Evolutionary conservation across 2,113 vertebrate genomes (phyloP).

Genomic region (Scytalopus superciliaris): DNA sequence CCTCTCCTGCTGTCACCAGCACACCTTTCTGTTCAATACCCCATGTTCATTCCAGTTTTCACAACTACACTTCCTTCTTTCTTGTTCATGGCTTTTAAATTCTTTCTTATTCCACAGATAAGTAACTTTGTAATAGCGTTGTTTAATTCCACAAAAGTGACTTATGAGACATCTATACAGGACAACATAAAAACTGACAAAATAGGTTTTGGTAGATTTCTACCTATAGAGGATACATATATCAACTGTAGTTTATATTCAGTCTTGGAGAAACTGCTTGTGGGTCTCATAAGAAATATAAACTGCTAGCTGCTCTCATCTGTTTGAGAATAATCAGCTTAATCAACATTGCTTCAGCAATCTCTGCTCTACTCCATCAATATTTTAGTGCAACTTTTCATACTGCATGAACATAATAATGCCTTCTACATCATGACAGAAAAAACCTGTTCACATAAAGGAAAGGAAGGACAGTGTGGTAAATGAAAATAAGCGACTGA

Average conservation of each 20-base stretch:
- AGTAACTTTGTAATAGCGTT: not conserved
- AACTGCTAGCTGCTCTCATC: not conserved
- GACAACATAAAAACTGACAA: not conserved
- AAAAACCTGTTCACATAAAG: not conserved
- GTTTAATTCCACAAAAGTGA: not conserved
- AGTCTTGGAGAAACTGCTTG: not conserved
- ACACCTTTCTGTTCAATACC: not conserved
- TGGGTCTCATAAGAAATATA: not conserved
- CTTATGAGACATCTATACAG: not conserved
- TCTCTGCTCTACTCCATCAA: not conserved
- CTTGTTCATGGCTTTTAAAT: not conserved
- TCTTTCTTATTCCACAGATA: not conserved
- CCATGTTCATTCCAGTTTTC: not conserved
- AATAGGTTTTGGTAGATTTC: not conserved
- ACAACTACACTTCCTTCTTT: not conserved
- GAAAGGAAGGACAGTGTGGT: not conserved
- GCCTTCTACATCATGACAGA: not conserved
- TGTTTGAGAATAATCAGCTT: slow-evolving; percentile 5
- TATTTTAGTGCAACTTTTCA: not conserved
- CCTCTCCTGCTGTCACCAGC: not conserved
- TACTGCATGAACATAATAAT: not conserved
- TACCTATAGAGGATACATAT: not conserved
- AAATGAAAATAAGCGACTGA: not conserved
- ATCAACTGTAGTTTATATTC: not conserved
- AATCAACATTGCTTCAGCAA: not conserved